A percentile compares a stretch with the other conserved stretches of the same genome.
These are phyloP conservation scores for Antechinus flavipes DNA, from an alignment of 2,113 vertebrate species.

Conservation along the genomic window DNA sequence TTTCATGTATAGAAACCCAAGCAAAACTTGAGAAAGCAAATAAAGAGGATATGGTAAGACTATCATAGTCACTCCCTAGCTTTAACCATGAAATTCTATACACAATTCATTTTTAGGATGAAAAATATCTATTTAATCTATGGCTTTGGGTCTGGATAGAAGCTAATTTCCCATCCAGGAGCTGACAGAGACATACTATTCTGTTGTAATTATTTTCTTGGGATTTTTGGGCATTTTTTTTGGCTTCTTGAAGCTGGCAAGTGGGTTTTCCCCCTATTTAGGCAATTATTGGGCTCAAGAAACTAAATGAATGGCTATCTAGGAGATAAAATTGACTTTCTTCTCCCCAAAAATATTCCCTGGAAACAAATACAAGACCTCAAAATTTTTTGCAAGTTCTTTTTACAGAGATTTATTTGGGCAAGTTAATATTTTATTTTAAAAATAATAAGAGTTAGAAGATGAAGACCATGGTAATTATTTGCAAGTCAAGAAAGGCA, in stretches of 20 bases:
- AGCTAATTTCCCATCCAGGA: conserved; percentile 58
- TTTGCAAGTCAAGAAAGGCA: neutral
- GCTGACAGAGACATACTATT: conserved; percentile 48
- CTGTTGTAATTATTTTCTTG: conserved; percentile 73
- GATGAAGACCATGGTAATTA: neutral
- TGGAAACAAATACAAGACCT: neutral
- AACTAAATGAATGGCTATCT: neutral
- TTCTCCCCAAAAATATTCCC: neutral
- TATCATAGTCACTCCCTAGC: neutral
- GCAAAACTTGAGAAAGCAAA: conserved; percentile 33
- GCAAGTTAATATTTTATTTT: neutral
- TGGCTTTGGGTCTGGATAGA: conserved; percentile 62
- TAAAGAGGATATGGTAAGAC: conserved; percentile 14
- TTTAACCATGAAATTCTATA: conserved; percentile 33
- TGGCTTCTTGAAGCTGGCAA: conserved; percentile 48
- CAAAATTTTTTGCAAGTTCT: neutral
- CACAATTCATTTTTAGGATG: conserved; percentile 46
- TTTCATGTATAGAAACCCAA: neutral
- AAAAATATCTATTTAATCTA: conserved; percentile 76
- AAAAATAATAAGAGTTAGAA: neutral
- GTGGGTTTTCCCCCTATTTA: conserved; percentile 28
- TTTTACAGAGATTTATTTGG: neutral
- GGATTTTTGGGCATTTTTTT: conserved; percentile 45
- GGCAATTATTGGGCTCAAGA: neutral
- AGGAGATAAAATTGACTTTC: neutral